phyloP scores from a whole-genome alignment of 2,113 vertebrate species.

The Tonatia bakeri region DNA sequence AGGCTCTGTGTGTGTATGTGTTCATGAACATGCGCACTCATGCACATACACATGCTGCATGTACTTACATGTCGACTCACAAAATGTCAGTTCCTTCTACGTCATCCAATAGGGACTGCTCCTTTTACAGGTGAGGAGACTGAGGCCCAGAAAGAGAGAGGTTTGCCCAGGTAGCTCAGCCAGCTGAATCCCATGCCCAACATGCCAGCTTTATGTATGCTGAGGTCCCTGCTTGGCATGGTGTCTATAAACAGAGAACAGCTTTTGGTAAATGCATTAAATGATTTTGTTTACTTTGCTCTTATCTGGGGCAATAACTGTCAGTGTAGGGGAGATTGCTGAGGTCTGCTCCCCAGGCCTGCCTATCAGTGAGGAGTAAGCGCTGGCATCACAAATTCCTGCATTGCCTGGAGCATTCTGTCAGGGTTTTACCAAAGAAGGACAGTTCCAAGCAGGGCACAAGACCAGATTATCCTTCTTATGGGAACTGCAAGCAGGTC shows the following conservation, averaged over 20 bases:
- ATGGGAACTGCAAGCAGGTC: background rate
- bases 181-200: background rate
- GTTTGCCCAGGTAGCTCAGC: background rate
- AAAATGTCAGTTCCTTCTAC: background rate
- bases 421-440: background rate
- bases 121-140: background rate
- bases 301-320: background rate
- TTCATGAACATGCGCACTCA: fast-evolving
- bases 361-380: background rate
- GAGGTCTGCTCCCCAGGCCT: background rate
- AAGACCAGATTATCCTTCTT: background rate
- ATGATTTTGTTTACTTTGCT: background rate
- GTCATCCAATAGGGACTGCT: background rate
- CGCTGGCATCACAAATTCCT: fast-evolving
- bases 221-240: fast-evolving
- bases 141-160: background rate
- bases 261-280: background rate
- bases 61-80: background rate
- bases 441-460: background rate
- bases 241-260: background rate
- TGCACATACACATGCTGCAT: fast-evolving
- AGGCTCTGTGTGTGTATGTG: background rate
- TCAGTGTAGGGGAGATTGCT: background rate
- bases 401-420: background rate
- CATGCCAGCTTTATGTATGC: background rate